These are phyloP conservation scores for Cyrtonyx montezumae DNA, from an alignment of 2,113 vertebrate genomes.

Conservation along the genomic window DNA sequence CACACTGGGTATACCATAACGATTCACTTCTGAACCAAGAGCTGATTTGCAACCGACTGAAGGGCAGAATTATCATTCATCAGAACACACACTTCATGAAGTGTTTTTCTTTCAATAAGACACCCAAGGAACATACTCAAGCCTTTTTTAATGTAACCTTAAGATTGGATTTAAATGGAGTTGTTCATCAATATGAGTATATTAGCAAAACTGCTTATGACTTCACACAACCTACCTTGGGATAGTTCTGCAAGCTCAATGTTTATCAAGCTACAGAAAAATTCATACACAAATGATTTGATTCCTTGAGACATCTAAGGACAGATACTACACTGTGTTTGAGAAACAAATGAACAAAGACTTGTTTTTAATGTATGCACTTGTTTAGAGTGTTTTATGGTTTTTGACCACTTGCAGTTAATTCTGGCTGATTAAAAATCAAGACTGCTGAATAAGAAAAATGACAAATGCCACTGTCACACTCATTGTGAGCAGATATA, in stretches of 20 bases:
- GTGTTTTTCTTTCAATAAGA: background rate
- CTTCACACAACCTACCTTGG: no score
- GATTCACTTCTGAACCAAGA: background rate
- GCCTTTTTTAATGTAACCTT: background rate
- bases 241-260: background rate
- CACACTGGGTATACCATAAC: background rate
- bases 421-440: background rate
- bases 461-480: fast-evolving
- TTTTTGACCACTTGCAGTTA: background rate
- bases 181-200: background rate
- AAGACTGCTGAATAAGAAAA: background rate
- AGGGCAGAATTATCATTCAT: background rate
- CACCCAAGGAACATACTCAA: background rate
- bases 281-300: background rate
- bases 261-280: background rate
- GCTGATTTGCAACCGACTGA: background rate
- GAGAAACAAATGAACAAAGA: background rate
- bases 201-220: background rate
- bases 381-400: no score
- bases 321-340: background rate
- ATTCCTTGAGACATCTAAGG: background rate
- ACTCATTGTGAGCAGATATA: background rate
- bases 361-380: background rate
- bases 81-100: background rate
- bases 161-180: background rate